phyloP scores from a whole-genome alignment of 1,140 invertebrate species.

The Drosophila leontia region DNA sequence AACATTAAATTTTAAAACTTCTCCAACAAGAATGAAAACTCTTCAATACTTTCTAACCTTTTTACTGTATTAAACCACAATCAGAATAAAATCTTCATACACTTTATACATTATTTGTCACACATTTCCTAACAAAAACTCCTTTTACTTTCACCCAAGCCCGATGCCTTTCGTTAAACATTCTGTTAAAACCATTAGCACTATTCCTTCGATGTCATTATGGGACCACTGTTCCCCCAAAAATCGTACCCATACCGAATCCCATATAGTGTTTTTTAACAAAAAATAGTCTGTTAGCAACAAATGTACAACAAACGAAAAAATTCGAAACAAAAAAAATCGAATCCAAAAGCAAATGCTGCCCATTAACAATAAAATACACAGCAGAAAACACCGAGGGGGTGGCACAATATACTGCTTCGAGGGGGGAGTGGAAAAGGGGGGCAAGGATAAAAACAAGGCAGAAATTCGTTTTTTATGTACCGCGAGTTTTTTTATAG shows the following conservation, averaged over 20 bases:
- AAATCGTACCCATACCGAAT: background rate
- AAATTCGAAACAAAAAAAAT: conserved; percentile 49
- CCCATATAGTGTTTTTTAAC: conserved; percentile 31
- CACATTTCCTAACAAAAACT: background rate
- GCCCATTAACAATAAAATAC: conserved; percentile 75
- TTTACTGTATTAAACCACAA: background rate
- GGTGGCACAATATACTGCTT: conserved; percentile 26
- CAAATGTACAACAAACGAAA: conserved; percentile 65
- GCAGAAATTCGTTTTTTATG: conserved; percentile 65
- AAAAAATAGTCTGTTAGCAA: conserved; percentile 54
- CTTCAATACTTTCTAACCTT: background rate
- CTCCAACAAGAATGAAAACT: fast-evolving
- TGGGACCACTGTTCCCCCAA: background rate
- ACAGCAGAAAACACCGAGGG: conserved; percentile 42
- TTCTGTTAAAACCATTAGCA: conserved; percentile 21
- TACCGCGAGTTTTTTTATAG: conserved; percentile 58
- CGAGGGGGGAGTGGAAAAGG: background rate
- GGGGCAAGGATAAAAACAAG: conserved; percentile 38
- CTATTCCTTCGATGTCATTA: conserved; percentile 11
- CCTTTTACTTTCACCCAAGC: conserved; percentile 11
- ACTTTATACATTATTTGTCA: background rate
- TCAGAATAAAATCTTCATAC: background rate
- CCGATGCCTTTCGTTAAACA: background rate
- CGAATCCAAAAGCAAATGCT: conserved; percentile 65
- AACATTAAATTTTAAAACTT: background rate